A percentile compares a stretch with the other conserved stretches of the same genome.
These are phyloP conservation scores for Phocoena sinus DNA, from an alignment of 2,113 vertebrate species.

Conservation along the genomic window DNA sequence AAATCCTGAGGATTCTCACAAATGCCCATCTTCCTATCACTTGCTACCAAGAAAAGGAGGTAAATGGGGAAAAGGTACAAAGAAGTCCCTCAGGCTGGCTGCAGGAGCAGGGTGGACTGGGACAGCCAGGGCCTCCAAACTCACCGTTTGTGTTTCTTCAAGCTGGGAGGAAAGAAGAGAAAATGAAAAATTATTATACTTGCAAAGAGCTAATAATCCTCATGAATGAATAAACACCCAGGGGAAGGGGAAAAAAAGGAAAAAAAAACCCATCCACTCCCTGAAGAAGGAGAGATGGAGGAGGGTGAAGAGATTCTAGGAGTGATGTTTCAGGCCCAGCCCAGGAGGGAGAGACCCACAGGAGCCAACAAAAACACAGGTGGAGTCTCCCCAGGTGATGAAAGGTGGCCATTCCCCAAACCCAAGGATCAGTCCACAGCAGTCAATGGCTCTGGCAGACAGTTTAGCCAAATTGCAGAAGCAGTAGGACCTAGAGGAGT, in stretches of 20 bases:
- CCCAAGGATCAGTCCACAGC: too few species aligned
- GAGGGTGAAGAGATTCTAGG: background rate
- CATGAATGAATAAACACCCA: background rate
- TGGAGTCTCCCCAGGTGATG: fast-evolving
- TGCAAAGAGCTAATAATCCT: background rate
- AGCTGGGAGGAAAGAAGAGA: background rate
- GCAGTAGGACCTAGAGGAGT: too few species aligned
- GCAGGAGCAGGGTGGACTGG: background rate
- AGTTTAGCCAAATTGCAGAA: background rate
- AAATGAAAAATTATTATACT: background rate
- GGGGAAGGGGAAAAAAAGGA: background rate
- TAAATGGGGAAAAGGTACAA: fast-evolving
- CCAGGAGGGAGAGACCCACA: background rate
- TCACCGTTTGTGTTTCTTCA: background rate
- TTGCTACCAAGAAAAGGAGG: background rate
- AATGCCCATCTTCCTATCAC: background rate
- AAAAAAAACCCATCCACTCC: background rate
- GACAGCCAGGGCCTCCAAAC: background rate
- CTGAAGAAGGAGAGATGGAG: background rate
- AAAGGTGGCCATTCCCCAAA: too few species aligned
- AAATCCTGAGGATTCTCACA: background rate
- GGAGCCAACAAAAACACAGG: background rate
- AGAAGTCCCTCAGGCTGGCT: background rate
- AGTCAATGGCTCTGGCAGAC: background rate
- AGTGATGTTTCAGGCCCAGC: background rate